These are phyloP conservation scores for Hemichromis elongatus DNA, from an alignment of 2,113 vertebrate genomes.

Conservation along the genomic window DNA sequence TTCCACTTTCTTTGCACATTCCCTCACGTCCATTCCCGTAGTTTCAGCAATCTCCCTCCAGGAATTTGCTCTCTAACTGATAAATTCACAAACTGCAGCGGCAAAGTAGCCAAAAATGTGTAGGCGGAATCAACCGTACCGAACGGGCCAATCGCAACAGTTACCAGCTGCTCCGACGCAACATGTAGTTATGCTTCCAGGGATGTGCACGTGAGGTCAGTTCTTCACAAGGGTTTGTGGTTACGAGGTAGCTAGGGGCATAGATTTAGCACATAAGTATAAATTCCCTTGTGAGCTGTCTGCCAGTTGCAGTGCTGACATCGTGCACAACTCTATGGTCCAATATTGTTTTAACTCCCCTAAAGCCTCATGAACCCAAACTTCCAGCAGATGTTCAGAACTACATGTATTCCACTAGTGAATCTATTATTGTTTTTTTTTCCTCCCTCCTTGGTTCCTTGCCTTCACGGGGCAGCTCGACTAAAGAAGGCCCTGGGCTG, in stretches of 20 bases:
- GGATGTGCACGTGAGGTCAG: not conserved
- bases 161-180: not conserved
- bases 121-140: not conserved
- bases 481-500: conserved; percentile 2
- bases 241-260: not conserved
- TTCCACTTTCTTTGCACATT: not conserved
- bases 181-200: not conserved
- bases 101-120: not conserved
- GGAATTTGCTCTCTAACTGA: not conserved
- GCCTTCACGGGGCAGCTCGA: not conserved
- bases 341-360: conserved; percentile 23
- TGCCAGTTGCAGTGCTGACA: conserved; percentile 14
- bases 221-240: not conserved
- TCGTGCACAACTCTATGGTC: not conserved
- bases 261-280: not conserved
- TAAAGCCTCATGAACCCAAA: conserved; percentile 22
- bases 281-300: not conserved
- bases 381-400: not conserved
- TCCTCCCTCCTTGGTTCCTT: not conserved
- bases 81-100: not conserved
- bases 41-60: not conserved
- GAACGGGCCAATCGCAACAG: not conserved
- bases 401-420: not conserved
- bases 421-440: not conserved
- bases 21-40: not conserved